Percentiles rank a stretch among this genome's conserved stretches.
Conservation (phyloP, 2,797 vertebrate species). For the Sebastes glaucus region DNA sequence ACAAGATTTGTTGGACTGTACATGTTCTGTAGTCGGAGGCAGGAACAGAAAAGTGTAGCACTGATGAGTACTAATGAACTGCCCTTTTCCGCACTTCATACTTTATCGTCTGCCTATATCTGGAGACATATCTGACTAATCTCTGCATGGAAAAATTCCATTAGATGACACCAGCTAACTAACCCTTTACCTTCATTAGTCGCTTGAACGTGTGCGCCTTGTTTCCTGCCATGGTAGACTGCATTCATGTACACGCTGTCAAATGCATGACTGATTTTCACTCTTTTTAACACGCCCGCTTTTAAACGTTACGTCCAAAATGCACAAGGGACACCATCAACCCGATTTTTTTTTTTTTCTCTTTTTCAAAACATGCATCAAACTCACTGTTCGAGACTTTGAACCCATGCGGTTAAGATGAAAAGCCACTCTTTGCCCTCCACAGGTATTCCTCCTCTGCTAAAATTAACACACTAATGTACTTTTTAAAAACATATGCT, state of each 20-base stretch:
- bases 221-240: background rate
- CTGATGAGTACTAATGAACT: slow-evolving; percentile 14
- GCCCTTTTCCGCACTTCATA: background rate
- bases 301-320: background rate
- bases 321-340: background rate
- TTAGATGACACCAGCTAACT: background rate
- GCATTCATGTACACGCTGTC: background rate
- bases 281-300: background rate
- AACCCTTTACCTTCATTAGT: background rate
- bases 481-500: slow-evolving; percentile 19
- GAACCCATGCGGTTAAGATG: background rate
- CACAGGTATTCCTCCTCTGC: background rate
- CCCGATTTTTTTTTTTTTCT: background rate
- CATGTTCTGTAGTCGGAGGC: background rate
- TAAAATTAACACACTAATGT: slow-evolving; percentile 15
- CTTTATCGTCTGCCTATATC: background rate
- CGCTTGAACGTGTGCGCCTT: background rate
- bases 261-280: background rate
- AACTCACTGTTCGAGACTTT: background rate
- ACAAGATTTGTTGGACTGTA: background rate
- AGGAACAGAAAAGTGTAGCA: background rate
- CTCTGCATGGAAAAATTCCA: background rate
- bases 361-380: background rate
- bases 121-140: background rate
- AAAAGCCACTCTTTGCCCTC: background rate